phyloP scores from a whole-genome alignment of 1,140 invertebrate species.

The Galendromus occidentalis region DNA sequence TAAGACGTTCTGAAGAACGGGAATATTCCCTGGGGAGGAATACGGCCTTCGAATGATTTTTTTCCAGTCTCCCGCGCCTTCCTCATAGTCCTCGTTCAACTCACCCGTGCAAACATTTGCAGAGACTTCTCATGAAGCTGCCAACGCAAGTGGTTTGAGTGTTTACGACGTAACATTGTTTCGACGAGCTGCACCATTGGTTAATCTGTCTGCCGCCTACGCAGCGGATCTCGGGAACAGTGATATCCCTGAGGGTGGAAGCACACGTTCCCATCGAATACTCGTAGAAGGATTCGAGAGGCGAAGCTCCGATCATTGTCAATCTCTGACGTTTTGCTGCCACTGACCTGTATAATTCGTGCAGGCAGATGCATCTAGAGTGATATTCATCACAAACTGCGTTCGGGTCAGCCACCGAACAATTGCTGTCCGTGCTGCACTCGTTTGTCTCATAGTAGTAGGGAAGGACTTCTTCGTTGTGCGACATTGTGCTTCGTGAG shows the following conservation, averaged over 20 bases:
- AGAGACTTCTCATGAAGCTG: slow-evolving; percentile 6
- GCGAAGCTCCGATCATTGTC: not conserved
- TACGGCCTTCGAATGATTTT: not conserved
- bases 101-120: slow-evolving; percentile 7
- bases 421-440: not conserved
- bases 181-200: slow-evolving; percentile 4
- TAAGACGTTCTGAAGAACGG: not conserved
- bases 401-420: not conserved
- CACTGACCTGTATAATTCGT: not conserved
- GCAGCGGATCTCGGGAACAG: not conserved
- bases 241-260: not conserved
- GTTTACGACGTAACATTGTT: slow-evolving; percentile 5
- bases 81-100: not conserved
- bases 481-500: not conserved
- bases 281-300: not conserved
- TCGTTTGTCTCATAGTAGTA: slow-evolving; percentile 8
- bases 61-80: not conserved
- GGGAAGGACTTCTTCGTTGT: not conserved
- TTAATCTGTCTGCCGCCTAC: not conserved
- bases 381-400: not conserved
- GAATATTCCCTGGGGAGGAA: too few relatives aligned
- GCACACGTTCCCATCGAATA: not conserved
- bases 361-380: not conserved
- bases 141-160: not conserved
- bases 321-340: not conserved